Conservation (phyloP, 1,140 invertebrate species). For the Lanistes nyassanus region DNA sequence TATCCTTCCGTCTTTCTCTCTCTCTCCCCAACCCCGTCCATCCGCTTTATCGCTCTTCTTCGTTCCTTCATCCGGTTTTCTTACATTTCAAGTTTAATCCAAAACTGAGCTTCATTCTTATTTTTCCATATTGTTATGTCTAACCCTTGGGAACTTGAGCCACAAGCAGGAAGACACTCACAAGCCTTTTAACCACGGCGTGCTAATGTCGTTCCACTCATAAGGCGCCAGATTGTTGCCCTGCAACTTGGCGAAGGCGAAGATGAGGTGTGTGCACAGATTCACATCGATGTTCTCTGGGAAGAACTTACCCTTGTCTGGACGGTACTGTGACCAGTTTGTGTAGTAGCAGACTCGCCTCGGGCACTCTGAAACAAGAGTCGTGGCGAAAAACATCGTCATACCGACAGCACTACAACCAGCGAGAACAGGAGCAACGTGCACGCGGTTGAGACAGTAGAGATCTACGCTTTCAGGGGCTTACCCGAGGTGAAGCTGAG, state of each 20-base stretch:
- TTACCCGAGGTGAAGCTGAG: no score
- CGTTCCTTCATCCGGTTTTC: no score
- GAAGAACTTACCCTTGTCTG: conserved; percentile 67
- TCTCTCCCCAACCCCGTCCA: no score
- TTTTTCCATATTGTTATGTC: no score
- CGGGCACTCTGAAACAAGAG: background rate
- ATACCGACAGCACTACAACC: background rate
- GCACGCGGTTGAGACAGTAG: no score
- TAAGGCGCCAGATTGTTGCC: conserved; percentile 39
- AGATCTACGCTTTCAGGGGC: no score
- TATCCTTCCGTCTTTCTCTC: no score
- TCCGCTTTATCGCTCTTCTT: no score
- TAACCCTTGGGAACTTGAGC: no score
- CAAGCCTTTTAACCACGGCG: conserved; percentile 33
- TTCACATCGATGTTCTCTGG: conserved; percentile 77
- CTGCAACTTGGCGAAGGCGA: conserved; percentile 80
- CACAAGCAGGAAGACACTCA: conserved; percentile 24
- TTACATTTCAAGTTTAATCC: no score
- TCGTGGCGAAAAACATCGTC: background rate
- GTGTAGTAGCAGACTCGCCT: conserved; percentile 56
- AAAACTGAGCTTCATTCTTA: no score
- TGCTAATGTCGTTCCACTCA: conserved; percentile 55
- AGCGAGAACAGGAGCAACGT: no score
- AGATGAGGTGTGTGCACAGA: conserved; percentile 84
- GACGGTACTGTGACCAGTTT: conserved; percentile 58